These are phyloP conservation scores for Empidonax alnorum DNA, from an alignment of 2,113 vertebrate genomes.

Conservation along the genomic window DNA sequence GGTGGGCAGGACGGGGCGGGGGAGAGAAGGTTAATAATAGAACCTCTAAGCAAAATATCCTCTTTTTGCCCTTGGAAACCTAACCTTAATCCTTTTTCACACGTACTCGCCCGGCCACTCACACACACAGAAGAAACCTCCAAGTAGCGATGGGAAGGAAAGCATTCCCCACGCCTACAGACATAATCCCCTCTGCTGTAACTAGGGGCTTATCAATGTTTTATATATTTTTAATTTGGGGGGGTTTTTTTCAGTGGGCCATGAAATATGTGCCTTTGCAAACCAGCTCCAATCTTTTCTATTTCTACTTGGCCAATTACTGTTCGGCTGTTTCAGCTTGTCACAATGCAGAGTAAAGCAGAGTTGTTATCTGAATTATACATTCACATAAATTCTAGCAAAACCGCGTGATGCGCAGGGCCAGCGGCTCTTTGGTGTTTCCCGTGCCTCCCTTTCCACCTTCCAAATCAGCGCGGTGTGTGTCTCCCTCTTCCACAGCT, in stretches of 20 bases:
- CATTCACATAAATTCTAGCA: constrained; percentile 23
- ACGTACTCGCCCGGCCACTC: neutral
- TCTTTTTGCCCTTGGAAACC: neutral
- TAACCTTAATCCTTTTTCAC: constrained; percentile 18
- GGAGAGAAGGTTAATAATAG: neutral
- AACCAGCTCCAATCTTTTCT: neutral
- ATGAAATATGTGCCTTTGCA: neutral
- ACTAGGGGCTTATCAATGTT: constrained; percentile 34
- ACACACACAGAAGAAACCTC: neutral
- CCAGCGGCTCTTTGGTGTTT: neutral
- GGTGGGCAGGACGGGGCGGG: neutral
- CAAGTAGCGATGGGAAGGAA: constrained; percentile 24
- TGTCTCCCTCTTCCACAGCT: neutral
- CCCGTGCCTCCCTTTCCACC: neutral
- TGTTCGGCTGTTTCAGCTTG: neutral
- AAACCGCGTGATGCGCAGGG: neutral
- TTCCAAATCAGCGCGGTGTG: neutral
- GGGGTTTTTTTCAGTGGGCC: neutral
- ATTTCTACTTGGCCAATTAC: neutral
- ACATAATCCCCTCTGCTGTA: constrained; percentile 10
- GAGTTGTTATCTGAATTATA: constrained; percentile 17
- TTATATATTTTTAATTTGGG: constrained; percentile 29
- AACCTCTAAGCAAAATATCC: constrained; percentile 15
- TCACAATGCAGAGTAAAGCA: neutral
- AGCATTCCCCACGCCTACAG: neutral